Base-by-base conservation (phyloP, 1,140 invertebrate genomes). In the Apis florea region DNA sequence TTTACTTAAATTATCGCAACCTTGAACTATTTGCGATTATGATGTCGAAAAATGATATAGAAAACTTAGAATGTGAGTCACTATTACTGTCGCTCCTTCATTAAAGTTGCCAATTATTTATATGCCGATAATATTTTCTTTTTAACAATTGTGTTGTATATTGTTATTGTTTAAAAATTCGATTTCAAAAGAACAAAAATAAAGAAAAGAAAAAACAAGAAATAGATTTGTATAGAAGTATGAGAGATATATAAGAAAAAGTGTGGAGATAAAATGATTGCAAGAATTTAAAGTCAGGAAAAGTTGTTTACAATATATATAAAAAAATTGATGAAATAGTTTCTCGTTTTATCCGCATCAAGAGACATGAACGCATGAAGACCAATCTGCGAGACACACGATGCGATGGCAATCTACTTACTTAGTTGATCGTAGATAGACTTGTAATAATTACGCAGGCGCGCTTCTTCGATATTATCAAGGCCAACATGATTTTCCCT, bases 11-110 rank as follows among this genome's bases (percentile, higher is more conserved):
- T 63, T 24, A 21, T n/a, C 73, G 24, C 47, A 82, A 49, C 80
- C 80, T 82, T 82, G 80, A 56, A 66, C 74, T 82, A 82, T 82
- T 77, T 51, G 9, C 64, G 24, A 49, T 2, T n/a, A 21, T 77
- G 80, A 82, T 71, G 51, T 54, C 40, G 49, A 26, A 69, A 31
- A 12, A 47, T 56, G 73, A 77, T 31, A 66, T 58, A 51, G 4
- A 17, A 40, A 53, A 59, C 21, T 31, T n/a, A 11, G 11, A 9
- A 67, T 5, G 2, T 24, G 66, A 67, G 40, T 64, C 47, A 51
- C 13, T 12, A n/a, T 40, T 8, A 49, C 2, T 49, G 2, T n/a
- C 12, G 17, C 2, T 1, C 8, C 0, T 31, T 70, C 17, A 4
- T 24, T 9, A 17, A 17, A 17, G 11, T 21, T 19, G 15, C 9